A percentile compares a stretch with the other conserved stretches of the same genome.
Evolutionary conservation across 2,113 vertebrate species (phyloP).

Genomic region (Toxotes jaculatrix): DNA sequence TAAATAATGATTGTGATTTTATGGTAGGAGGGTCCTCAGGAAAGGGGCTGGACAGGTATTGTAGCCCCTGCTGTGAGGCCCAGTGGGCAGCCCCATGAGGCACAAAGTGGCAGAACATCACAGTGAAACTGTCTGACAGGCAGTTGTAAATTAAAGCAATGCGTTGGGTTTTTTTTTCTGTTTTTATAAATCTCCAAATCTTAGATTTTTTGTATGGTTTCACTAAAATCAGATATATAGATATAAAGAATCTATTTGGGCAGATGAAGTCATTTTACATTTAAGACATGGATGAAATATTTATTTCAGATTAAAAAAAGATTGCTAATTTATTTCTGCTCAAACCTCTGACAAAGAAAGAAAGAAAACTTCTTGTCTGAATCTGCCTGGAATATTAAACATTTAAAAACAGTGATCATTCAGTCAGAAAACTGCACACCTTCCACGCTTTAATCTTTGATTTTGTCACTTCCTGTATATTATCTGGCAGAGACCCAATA

Average conservation of each 20-base stretch:
- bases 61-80: constrained; percentile 71
- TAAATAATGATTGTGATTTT: constrained; percentile 70
- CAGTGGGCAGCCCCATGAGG: constrained; percentile 60
- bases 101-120: constrained; percentile 54
- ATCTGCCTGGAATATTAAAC: no score
- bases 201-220: background rate
- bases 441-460: background rate
- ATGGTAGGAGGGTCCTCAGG: constrained; percentile 60
- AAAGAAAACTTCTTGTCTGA: no score
- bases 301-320: background rate
- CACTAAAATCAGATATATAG: background rate
- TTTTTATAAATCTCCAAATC: no score
- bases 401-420: background rate
- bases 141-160: constrained; percentile 15
- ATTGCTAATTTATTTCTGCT: no score
- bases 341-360: no score
- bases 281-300: background rate
- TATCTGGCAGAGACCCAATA: no score
- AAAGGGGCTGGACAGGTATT: constrained; percentile 65
- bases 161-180: no score
- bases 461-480: background rate
- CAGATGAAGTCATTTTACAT: background rate
- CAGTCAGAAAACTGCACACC: background rate
- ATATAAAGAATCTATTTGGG: background rate
- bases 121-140: constrained; percentile 30